Evolutionary conservation across 2,888 invertebrate genomes (phyloP).

Genomic region (Proisotoma minuta): DNA sequence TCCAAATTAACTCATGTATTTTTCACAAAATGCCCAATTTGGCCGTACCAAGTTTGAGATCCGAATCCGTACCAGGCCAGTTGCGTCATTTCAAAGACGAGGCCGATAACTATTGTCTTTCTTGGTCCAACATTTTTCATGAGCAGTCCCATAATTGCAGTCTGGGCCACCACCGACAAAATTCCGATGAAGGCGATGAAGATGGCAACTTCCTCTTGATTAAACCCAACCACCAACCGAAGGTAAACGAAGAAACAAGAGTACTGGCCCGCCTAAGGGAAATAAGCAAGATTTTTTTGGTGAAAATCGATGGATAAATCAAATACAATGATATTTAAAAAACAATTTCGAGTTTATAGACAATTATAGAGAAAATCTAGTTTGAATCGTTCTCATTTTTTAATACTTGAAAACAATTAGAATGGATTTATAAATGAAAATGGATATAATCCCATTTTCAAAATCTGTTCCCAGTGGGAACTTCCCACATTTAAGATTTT

Average conservation of each 20-base stretch:
- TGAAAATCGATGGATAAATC: too few species aligned
- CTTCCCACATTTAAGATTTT: too few species aligned
- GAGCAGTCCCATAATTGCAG: slow-evolving; percentile 63
- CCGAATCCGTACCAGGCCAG: slow-evolving; percentile 97
- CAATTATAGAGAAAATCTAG: too few species aligned
- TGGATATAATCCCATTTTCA: neutral
- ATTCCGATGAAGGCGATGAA: slow-evolving; percentile 72
- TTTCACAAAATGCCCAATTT: neutral
- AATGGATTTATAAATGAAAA: neutral
- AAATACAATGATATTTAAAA: too few species aligned
- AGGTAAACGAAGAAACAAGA: slow-evolving; percentile 99
- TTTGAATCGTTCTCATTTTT: too few species aligned
- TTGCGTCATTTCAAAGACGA: slow-evolving; percentile 93
- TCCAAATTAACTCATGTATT: slow-evolving; percentile 1
- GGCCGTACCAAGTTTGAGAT: slow-evolving; percentile 77
- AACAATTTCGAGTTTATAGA: too few species aligned
- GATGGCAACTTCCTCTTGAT: slow-evolving; percentile 88
- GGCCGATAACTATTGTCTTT: slow-evolving; percentile 85
- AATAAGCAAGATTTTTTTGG: slow-evolving; percentile 9
- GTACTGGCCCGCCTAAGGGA: slow-evolving; percentile 77
- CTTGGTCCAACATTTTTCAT: slow-evolving; percentile 88
- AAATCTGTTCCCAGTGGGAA: too few species aligned
- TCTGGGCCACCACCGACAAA: slow-evolving; percentile 87
- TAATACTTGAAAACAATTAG: too few species aligned
- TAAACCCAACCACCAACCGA: slow-evolving; percentile 93